Conservation (phyloP, 2,888 invertebrate species). For the Folsomia candida region DNA sequence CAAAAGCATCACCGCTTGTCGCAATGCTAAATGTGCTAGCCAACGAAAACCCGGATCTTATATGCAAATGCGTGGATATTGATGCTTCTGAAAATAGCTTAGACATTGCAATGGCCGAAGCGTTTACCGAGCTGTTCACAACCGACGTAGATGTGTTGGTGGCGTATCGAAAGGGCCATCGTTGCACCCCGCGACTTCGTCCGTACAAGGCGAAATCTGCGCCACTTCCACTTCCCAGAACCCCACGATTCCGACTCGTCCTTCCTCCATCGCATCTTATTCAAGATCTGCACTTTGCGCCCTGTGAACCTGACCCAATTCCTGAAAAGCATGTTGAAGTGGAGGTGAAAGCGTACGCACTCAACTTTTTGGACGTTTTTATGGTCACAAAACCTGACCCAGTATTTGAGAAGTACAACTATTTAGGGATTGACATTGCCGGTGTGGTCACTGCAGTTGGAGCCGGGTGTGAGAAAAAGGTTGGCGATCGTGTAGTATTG, state of each 20-base stretch:
- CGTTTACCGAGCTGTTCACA: neutral
- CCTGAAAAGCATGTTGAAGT: neutral
- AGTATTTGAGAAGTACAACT: neutral
- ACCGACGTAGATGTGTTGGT: neutral
- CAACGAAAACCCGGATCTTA: neutral
- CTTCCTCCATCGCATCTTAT: neutral
- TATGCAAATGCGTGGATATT: neutral
- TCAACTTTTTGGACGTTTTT: conserved; percentile 9
- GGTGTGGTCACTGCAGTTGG: conserved; percentile 7
- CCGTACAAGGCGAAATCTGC: neutral
- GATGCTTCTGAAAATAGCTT: neutral
- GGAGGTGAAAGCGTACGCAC: neutral
- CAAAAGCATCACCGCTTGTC: neutral
- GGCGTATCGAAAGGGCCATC: neutral
- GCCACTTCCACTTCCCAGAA: neutral
- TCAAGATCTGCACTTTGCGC: neutral
- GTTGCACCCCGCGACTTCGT: neutral
- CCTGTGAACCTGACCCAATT: neutral
- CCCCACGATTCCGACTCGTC: neutral
- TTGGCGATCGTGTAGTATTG: neutral
- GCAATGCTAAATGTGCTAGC: neutral
- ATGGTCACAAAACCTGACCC: neutral
- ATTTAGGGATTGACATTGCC: neutral
- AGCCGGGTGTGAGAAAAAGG: neutral
- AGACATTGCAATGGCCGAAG: too few species aligned